Conservation (phyloP, 2,888 invertebrate genomes). For the Andrena haemorrhoa region DNA sequence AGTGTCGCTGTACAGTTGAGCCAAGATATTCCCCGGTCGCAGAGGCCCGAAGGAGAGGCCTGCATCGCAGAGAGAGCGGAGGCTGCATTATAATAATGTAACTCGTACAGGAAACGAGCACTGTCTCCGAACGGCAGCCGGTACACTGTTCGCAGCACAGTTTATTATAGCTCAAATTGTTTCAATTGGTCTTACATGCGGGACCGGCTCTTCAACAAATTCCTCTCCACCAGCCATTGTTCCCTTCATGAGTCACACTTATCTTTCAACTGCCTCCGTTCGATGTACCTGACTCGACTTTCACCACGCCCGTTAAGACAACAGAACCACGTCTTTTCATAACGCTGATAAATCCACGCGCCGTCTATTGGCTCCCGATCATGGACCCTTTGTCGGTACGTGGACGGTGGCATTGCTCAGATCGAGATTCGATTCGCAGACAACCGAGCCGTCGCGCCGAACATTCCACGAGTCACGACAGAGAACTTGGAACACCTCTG, state of each 20-base stretch:
- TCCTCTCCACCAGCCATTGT: constrained; percentile 65
- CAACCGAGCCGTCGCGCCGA: not conserved
- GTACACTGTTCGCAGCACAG: constrained; percentile 46
- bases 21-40: not conserved
- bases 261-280: constrained; percentile 59
- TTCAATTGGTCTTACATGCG: constrained; percentile 71
- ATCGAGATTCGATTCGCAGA: constrained; percentile 38
- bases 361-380: constrained; percentile 10
- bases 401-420: constrained; percentile 25
- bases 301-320: constrained; percentile 61
- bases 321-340: constrained; percentile 36
- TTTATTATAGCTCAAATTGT: constrained; percentile 68
- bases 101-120: constrained; percentile 50
- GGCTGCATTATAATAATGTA: constrained; percentile 58
- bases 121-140: constrained; percentile 45
- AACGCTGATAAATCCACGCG: constrained; percentile 39
- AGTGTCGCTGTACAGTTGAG: not conserved
- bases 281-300: constrained; percentile 63
- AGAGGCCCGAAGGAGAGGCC: constrained; percentile 11
- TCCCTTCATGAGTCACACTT: constrained; percentile 68
- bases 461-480: constrained; percentile 37
- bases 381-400: not conserved
- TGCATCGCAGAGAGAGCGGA: constrained; percentile 23
- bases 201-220: constrained; percentile 67
- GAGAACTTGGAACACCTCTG: not conserved